A percentile compares a stretch with the other conserved stretches of the same genome.
phyloP scores from a whole-genome alignment of 2,888 invertebrate species.

The Boloria euphrosyne region DNA sequence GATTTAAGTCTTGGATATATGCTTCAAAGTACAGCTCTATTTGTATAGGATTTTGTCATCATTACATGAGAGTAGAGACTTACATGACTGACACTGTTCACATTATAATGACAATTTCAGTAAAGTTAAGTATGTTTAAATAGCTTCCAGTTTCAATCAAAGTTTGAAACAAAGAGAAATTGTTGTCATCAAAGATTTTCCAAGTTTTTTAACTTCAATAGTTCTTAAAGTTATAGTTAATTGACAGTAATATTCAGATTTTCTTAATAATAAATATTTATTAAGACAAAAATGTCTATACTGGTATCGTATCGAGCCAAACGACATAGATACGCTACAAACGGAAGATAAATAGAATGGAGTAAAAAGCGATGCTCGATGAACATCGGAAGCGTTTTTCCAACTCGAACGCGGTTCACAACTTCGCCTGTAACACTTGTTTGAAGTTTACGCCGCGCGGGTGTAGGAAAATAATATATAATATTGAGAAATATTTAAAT shows the following conservation, averaged over 20 bases:
- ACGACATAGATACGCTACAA: slow-evolving; percentile 51
- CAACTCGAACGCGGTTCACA: slow-evolving; percentile 55
- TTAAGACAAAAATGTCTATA: slow-evolving; percentile 35
- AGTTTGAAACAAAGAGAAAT: neutral
- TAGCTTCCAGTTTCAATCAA: neutral
- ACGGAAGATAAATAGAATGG: slow-evolving; percentile 53
- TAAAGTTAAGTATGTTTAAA: neutral
- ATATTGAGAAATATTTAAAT: neutral
- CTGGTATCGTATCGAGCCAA: slow-evolving; percentile 33
- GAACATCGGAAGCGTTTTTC: slow-evolving; percentile 69
- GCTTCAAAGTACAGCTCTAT: slow-evolving; percentile 15
- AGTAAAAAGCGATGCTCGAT: slow-evolving; percentile 49
- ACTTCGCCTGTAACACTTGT: slow-evolving; percentile 60
- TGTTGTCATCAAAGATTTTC: too few relatives aligned
- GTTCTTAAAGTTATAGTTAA: too few relatives aligned
- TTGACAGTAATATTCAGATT: too few relatives aligned
- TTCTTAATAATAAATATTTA: slow-evolving; percentile 6
- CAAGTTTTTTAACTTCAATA: too few relatives aligned
- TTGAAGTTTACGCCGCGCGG: slow-evolving; percentile 41
- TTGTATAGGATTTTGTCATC: slow-evolving; percentile 16
- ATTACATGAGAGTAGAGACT: slow-evolving; percentile 4
- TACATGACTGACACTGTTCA: neutral
- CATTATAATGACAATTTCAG: neutral
- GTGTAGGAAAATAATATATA: slow-evolving; percentile 37
- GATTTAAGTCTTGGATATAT: slow-evolving; percentile 20